Conservation (phyloP, 2,797 vertebrate genomes). For the Ispidina picta region DNA sequence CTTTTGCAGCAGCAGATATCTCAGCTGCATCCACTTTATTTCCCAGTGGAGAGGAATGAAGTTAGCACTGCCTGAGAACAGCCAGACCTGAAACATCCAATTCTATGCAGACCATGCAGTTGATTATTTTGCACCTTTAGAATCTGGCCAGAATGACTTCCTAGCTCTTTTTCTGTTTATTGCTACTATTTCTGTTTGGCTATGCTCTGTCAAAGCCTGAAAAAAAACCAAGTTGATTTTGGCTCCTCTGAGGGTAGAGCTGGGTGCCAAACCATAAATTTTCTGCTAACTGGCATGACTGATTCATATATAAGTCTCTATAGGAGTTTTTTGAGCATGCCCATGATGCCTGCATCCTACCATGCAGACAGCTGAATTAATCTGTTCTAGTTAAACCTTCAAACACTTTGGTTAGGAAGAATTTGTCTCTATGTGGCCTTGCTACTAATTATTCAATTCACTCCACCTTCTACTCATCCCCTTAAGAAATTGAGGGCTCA, state of each 20-base stretch:
- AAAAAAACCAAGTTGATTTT: not conserved
- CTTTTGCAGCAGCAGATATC: not conserved
- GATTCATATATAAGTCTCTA: fast-evolving
- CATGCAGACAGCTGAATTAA: not conserved
- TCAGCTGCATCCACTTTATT: not conserved
- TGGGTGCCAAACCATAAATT: not conserved
- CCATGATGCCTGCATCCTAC: not conserved
- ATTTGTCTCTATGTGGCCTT: not conserved
- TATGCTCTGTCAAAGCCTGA: not conserved
- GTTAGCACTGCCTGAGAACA: not conserved
- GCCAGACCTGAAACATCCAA: not conserved
- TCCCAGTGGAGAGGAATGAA: not conserved
- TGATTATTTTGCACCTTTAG: not conserved
- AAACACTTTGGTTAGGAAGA: not conserved
- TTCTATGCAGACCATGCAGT: not conserved
- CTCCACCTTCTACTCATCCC: not conserved
- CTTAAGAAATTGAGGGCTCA: not conserved
- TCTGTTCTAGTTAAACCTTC: not conserved
- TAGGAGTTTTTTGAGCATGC: not conserved
- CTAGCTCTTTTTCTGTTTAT: not conserved
- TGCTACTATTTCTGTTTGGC: not conserved
- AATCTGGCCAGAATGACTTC: not conserved
- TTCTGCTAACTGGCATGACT: not conserved
- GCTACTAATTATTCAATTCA: not conserved
- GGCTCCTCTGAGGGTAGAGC: not conserved